These are phyloP conservation scores for Oncopodura yosiiana DNA, from an alignment of 1,140 invertebrate species.

Conservation along the genomic window DNA sequence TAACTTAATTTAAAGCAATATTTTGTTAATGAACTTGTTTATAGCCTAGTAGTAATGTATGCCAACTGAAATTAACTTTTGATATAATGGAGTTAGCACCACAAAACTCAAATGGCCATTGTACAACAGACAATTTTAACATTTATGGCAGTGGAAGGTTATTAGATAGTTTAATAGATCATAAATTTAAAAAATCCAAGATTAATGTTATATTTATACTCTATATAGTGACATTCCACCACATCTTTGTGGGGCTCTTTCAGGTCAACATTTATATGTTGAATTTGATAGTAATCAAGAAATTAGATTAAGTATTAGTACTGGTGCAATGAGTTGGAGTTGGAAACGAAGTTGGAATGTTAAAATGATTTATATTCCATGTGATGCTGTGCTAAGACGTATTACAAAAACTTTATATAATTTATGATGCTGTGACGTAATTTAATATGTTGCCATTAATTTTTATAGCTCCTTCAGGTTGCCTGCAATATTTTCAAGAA, in stretches of 20 bases:
- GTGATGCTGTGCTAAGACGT: conserved; percentile 26
- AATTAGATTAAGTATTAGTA: conserved; percentile 29
- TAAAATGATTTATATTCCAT: conserved; percentile 28
- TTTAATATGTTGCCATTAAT: too few species aligned
- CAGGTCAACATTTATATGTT: conserved; percentile 31
- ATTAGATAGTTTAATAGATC: too few species aligned
- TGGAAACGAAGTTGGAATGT: conserved; percentile 25
- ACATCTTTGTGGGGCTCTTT: conserved; percentile 28
- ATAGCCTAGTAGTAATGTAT: conserved; percentile 26
- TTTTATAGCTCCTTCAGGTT: conserved; percentile 34
- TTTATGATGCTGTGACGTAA: too few species aligned
- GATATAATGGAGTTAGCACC: conserved; percentile 13
- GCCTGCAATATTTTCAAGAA: conserved; percentile 28
- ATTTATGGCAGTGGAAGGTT: conserved; percentile 33
- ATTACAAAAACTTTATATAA: too few species aligned
- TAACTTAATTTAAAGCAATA: too few species aligned
- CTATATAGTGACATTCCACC: conserved; percentile 13
- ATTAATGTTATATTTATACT: too few species aligned
- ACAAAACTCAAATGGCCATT: conserved; percentile 20
- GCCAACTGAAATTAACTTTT: conserved; percentile 31
- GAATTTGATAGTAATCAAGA: conserved; percentile 30
- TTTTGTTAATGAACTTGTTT: too few species aligned
- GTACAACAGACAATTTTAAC: conserved; percentile 21
- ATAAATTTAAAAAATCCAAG: too few species aligned
- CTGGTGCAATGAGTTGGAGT: conserved; percentile 26